Percentiles rank a stretch among this genome's conserved stretches.
phyloP scores from a whole-genome alignment of 2,113 vertebrate species.

The Callocephalon fimbriatum region DNA sequence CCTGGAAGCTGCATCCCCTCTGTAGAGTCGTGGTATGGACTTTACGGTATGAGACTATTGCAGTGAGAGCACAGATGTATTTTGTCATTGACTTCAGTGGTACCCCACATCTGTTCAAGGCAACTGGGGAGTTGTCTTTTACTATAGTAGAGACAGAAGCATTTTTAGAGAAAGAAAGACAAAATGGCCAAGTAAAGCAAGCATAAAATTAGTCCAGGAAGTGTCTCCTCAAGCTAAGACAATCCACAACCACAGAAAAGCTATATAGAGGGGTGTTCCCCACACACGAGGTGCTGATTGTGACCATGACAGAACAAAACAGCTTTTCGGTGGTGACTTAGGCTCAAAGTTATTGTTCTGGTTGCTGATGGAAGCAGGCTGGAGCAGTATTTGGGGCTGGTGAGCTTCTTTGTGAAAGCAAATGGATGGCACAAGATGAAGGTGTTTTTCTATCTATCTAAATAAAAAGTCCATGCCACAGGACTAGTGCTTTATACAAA shows the following conservation, averaged over 20 bases:
- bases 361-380: not conserved
- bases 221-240: slow-evolving; percentile 40
- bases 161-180: not conserved
- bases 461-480: not conserved
- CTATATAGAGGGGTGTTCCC: not conserved
- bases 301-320: not conserved
- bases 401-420: not conserved
- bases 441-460: not conserved
- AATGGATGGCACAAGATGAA: not conserved
- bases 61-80: not conserved
- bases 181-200: not conserved
- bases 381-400: not conserved
- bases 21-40: not conserved
- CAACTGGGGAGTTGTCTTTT: not conserved
- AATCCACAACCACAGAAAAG: slow-evolving; percentile 18
- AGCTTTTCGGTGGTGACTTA: not conserved
- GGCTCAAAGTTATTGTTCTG: not conserved
- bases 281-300: not conserved
- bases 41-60: not conserved
- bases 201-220: not conserved
- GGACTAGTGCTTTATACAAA: not conserved
- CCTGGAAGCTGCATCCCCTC: not conserved
- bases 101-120: not conserved
- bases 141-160: not conserved
- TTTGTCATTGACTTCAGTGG: not conserved